Evolutionary conservation across 2,797 vertebrate genomes (phyloP).

Genomic region (Peromyscus attwateri): DNA sequence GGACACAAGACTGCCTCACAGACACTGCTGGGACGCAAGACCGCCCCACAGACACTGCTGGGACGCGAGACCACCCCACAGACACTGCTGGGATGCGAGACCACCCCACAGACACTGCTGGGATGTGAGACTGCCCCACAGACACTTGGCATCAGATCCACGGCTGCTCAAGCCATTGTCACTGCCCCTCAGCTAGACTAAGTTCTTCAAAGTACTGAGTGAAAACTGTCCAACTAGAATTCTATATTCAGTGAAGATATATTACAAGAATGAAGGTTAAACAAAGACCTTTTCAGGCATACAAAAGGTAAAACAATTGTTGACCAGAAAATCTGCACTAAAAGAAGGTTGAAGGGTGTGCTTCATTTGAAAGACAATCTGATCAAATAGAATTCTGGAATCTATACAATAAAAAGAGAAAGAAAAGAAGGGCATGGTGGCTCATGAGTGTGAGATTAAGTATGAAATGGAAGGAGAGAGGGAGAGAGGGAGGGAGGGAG

Average conservation of each 20-base stretch:
- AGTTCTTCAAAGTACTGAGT: neutral
- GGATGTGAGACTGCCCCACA: too few species aligned
- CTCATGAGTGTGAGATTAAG: neutral
- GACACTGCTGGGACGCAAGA: too few species aligned
- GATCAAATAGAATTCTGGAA: neutral
- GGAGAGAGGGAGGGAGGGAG: too few species aligned
- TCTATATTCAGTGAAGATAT: neutral
- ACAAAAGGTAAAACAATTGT: neutral
- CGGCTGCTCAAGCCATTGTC: too few species aligned
- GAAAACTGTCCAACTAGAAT: neutral
- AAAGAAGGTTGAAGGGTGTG: neutral
- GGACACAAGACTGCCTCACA: too few species aligned
- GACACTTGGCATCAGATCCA: accelerated
- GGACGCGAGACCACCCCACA: too few species aligned
- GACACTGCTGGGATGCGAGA: too few species aligned
- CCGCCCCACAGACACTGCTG: too few species aligned
- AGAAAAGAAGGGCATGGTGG: neutral
- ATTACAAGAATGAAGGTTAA: neutral
- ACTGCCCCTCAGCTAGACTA: too few species aligned
- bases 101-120: too few species aligned
- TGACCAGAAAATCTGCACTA: neutral
- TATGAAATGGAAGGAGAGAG: neutral
- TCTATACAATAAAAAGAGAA: neutral
- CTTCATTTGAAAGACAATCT: neutral
- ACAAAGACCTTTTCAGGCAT: neutral